Conservation (phyloP, 1,140 invertebrate genomes). For the Pseudomyrmex pallidus region DNA sequence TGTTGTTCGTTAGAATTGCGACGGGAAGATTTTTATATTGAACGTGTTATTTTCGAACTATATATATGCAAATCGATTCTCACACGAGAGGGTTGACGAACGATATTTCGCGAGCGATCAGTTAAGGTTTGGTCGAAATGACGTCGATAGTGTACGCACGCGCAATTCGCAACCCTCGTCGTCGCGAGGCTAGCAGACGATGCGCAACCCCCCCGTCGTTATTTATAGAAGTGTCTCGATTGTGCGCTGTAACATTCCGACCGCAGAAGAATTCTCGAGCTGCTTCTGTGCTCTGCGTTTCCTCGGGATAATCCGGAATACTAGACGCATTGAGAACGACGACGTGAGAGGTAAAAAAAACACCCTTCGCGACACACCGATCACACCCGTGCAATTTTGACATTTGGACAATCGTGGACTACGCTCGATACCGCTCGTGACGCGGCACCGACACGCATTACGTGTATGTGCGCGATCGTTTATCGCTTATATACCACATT, state of each 20-base stretch:
- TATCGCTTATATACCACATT: neutral
- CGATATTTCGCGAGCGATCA: neutral
- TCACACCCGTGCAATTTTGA: conserved; percentile 13
- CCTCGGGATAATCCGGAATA: neutral
- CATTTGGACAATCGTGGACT: neutral
- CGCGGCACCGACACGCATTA: neutral
- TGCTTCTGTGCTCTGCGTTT: neutral
- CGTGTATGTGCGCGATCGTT: neutral
- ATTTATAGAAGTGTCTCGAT: conserved; percentile 76
- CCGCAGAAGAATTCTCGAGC: neutral
- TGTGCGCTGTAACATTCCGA: conserved; percentile 59
- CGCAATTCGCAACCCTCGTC: conserved; percentile 50
- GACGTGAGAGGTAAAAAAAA: conserved; percentile 2
- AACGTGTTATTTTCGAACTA: too few relatives aligned
- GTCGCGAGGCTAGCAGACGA: conserved; percentile 74
- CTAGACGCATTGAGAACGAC: neutral
- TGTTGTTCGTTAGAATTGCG: too few relatives aligned
- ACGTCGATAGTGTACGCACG: conserved; percentile 80
- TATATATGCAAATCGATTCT: too few relatives aligned
- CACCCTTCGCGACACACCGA: neutral
- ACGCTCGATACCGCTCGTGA: conserved; percentile 23
- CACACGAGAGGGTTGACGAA: too few relatives aligned
- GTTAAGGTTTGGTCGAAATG: conserved; percentile 38
- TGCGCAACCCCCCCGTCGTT: conserved; percentile 49
- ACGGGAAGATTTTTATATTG: too few relatives aligned